Conservation (phyloP, 2,113 vertebrate genomes). For the Aphelocoma coerulescens region DNA sequence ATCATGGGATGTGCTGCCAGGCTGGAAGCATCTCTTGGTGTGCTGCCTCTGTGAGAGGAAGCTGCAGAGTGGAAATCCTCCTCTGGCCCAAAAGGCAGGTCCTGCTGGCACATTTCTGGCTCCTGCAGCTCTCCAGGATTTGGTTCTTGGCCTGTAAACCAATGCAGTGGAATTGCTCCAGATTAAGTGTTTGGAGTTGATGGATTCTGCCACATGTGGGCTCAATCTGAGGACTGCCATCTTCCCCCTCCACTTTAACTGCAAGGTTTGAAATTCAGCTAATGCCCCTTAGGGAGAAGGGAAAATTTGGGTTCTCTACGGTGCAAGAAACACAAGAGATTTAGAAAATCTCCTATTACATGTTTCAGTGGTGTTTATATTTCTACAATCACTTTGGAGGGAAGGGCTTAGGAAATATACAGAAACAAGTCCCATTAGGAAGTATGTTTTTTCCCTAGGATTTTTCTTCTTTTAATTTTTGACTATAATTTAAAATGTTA, state of each 20-base stretch:
- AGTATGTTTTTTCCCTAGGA: fast-evolving
- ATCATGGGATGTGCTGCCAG: not conserved
- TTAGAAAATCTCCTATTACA: not conserved
- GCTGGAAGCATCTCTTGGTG: not conserved
- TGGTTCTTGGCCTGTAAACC: not conserved
- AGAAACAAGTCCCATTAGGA: not conserved
- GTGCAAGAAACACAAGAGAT: not conserved
- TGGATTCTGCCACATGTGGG: not conserved
- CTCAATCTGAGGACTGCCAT: not conserved
- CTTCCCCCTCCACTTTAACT: not conserved
- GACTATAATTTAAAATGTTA: not conserved
- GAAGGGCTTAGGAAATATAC: not conserved
- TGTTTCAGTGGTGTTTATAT: not conserved
- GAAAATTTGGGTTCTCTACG: not conserved
- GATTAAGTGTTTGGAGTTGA: not conserved
- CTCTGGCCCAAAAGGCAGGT: not conserved
- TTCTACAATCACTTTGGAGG: not conserved
- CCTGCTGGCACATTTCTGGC: not conserved
- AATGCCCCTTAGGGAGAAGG: not conserved
- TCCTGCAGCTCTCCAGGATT: not conserved
- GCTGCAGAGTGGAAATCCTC: not conserved
- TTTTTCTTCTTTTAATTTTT: not conserved
- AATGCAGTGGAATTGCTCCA: not conserved
- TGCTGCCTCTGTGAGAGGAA: not conserved
- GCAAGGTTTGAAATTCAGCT: not conserved